These are phyloP conservation scores for Amphibalanus amphitrite DNA, from an alignment of 1,140 invertebrate genomes.

Conservation along the genomic window DNA sequence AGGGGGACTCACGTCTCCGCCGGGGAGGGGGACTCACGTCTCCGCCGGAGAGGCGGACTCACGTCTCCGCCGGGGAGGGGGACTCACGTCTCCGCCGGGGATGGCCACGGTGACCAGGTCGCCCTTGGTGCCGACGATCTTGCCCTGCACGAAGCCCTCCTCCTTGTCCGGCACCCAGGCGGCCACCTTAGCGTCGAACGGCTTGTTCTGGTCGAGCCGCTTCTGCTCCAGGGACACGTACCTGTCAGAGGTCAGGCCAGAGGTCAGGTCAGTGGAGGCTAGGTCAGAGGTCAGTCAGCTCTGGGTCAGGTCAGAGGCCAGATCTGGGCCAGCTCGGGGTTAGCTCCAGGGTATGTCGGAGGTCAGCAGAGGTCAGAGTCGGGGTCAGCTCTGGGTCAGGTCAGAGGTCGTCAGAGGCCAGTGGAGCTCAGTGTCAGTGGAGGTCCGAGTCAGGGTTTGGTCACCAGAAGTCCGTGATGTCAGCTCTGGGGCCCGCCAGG, in stretches of 20 bases:
- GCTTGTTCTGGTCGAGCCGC: conserved; percentile 89
- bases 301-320: conserved; percentile 12
- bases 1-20: too few species aligned
- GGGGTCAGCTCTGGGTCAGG: conserved; percentile 3
- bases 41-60: too few species aligned
- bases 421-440: conserved; percentile 17
- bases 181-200: conserved; percentile 98
- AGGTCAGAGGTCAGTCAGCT: neutral
- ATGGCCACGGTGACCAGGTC: conserved; percentile 82
- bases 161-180: conserved; percentile 98
- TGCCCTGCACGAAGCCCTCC: conserved; percentile 88
- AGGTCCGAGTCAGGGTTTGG: conserved; percentile 11
- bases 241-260: conserved; percentile 86
- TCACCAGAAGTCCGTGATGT: conserved; percentile 13
- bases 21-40: too few species aligned
- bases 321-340: conserved; percentile 17
- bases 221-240: conserved; percentile 90
- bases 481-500: too few species aligned
- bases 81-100: conserved; percentile 68
- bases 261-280: conserved; percentile 10
- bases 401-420: conserved; percentile 15
- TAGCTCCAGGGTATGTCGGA: neutral
- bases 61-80: too few species aligned
- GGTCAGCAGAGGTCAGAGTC: conserved; percentile 5
- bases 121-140: conserved; percentile 96